Base-by-base conservation (phyloP, 2,797 vertebrate genomes). In the Euphonia xanthogaster region DNA sequence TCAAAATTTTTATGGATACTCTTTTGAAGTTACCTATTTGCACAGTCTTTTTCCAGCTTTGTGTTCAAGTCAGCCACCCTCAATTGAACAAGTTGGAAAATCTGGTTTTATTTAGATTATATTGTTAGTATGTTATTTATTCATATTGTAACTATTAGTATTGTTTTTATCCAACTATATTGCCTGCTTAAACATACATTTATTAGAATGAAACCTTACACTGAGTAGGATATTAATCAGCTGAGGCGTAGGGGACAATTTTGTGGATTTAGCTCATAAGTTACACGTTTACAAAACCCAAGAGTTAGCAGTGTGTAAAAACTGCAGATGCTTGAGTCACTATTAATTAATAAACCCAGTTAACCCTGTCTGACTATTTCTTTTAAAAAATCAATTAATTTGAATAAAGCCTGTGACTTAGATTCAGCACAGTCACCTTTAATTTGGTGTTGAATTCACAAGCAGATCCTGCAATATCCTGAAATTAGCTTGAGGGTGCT, bases 1-100 rank as follows among this genome's bases (percentile, higher is more conserved):
- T 81, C 86, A 40, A 86, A 70, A 86, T 93, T 81, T 94, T 86
- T 88, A 50, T 67, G 78, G 93, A 86, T 83, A 62, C 25, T 65
- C 40, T 86, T 96, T 90, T 72, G 71, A 92, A 96, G 80, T 74
- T 84, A 87, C 66, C 54, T 86, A 24, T 88, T 89, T 73, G 48
- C 71, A 47, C 27, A 72, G 4, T 27, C 13, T 35, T 86, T 95
- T 95, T 76, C 28, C 19, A 95, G 77, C 40, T 72, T 84, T 83
- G 44, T 74, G 35, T 75, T 85, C 47, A 82, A 72, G 39, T 83
- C 84, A 91, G 71, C 8, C 51, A 63, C 18, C 85, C 45, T 61
- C 51, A 55, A 14, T 3, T 72, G 71, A 94, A 65, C 16, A 85
- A 67, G 44, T 48, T 28, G n/a, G 33, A 23, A 88, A 76, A 72